These are phyloP conservation scores for Paramisgurnus dabryanus DNA, from an alignment of 2,113 vertebrate genomes.

Conservation along the genomic window DNA sequence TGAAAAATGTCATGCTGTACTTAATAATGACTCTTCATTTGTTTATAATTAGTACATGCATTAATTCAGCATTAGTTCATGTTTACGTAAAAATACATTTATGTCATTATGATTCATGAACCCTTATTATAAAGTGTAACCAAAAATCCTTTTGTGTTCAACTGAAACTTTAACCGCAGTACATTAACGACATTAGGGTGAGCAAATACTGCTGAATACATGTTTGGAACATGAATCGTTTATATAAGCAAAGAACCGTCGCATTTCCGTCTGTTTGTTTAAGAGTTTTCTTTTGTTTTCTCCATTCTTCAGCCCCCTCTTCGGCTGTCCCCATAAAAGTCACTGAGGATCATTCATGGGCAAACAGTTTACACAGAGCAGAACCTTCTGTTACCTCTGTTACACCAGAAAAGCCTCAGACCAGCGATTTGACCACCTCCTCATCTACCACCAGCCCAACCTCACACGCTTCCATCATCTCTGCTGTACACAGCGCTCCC, in stretches of 20 bases:
- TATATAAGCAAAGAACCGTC: neutral
- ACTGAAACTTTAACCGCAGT: too few species aligned
- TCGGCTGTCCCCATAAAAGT: conserved; percentile 16
- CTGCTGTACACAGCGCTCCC: conserved; percentile 61
- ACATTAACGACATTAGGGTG: too few species aligned
- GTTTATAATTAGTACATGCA: too few species aligned
- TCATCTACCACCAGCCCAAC: conserved; percentile 48
- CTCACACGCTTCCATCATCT: conserved; percentile 19
- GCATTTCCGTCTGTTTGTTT: too few species aligned
- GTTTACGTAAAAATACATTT: too few species aligned
- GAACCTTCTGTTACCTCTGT: conserved; percentile 22
- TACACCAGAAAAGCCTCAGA: conserved; percentile 34
- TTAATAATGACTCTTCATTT: too few species aligned
- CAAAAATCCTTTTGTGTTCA: too few species aligned
- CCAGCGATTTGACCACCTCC: conserved; percentile 22
- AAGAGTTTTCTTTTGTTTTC: neutral
- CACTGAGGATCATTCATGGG: conserved; percentile 10
- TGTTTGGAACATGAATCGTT: neutral
- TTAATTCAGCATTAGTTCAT: too few species aligned
- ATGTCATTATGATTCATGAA: too few species aligned
- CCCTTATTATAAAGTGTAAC: too few species aligned
- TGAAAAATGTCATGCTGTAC: too few species aligned
- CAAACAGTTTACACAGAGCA: conserved; percentile 28
- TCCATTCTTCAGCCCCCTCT: conserved; percentile 46
- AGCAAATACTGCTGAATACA: too few species aligned